A percentile compares a stretch with the other conserved stretches of the same genome.
Conservation (phyloP, 2,113 vertebrate genomes). For the Entelurus aequoreus region DNA sequence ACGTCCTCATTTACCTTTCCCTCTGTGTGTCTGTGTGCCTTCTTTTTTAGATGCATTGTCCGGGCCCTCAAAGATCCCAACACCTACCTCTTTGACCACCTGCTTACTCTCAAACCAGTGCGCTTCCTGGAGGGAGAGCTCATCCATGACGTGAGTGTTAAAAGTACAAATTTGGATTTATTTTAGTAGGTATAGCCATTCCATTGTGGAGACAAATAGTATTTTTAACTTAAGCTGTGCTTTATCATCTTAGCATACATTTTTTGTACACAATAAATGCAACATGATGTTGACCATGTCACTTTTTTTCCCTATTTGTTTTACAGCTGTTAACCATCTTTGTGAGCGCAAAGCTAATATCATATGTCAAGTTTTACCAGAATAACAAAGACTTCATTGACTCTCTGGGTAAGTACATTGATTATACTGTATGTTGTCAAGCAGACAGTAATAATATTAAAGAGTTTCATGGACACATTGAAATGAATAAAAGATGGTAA, state of each 20-base stretch:
- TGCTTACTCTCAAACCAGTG: constrained; percentile 94
- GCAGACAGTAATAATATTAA: constrained; percentile 15
- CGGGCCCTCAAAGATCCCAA: constrained; percentile 93
- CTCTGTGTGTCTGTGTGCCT: constrained; percentile 4
- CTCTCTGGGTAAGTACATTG: constrained; percentile 85
- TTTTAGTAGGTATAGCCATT: no score
- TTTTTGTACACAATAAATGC: no score
- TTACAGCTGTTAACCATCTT: constrained; percentile 95
- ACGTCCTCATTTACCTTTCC: neutral
- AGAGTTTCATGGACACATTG: neutral
- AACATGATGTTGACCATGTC: no score
- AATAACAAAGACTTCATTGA: constrained; percentile 99
- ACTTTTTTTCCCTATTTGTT: constrained; percentile 29
- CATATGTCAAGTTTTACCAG: constrained; percentile 97
- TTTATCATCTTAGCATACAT: no score
- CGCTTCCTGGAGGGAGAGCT: constrained; percentile 98
- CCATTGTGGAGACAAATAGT: neutral
- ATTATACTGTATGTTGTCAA: neutral
- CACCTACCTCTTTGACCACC: constrained; percentile 95
- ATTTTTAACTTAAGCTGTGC: neutral
- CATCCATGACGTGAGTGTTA: constrained; percentile 93
- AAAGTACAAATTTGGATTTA: no score
- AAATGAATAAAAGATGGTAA: neutral
- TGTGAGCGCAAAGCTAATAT: constrained; percentile 89
- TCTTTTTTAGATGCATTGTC: constrained; percentile 83